These are phyloP conservation scores for Alectoris magna DNA, from an alignment of 2,797 vertebrate genomes.

Conservation along the genomic window DNA sequence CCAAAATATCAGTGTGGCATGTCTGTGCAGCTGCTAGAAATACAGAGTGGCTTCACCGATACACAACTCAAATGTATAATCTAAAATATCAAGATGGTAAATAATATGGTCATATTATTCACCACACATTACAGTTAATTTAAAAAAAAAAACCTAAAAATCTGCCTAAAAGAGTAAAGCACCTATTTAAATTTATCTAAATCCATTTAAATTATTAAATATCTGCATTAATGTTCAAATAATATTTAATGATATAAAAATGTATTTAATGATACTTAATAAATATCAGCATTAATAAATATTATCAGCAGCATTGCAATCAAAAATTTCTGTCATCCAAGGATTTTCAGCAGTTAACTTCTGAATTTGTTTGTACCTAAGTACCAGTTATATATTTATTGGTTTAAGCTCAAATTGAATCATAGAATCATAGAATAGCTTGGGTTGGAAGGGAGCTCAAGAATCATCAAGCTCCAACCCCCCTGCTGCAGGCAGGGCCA, in stretches of 20 bases:
- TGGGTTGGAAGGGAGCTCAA: too few species aligned
- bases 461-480: too few species aligned
- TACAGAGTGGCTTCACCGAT: background rate
- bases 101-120: too few species aligned
- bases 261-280: too few species aligned
- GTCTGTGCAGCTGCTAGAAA: background rate
- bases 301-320: background rate
- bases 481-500: too few species aligned
- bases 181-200: too few species aligned
- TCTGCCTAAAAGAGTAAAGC: fast-evolving
- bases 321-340: background rate
- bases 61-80: fast-evolving
- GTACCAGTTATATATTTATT: background rate
- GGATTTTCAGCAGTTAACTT: background rate
- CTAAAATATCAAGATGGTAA: fast-evolving
- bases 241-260: too few species aligned
- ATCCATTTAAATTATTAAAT: too few species aligned
- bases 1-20: background rate
- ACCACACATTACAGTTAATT: background rate
- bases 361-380: background rate
- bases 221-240: too few species aligned
- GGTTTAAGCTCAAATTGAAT: background rate
- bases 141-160: background rate
- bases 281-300: too few species aligned
- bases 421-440: too few species aligned